phyloP scores from a whole-genome alignment of 2,888 invertebrate species.

The Harpagoxenus sublaevis region DNA sequence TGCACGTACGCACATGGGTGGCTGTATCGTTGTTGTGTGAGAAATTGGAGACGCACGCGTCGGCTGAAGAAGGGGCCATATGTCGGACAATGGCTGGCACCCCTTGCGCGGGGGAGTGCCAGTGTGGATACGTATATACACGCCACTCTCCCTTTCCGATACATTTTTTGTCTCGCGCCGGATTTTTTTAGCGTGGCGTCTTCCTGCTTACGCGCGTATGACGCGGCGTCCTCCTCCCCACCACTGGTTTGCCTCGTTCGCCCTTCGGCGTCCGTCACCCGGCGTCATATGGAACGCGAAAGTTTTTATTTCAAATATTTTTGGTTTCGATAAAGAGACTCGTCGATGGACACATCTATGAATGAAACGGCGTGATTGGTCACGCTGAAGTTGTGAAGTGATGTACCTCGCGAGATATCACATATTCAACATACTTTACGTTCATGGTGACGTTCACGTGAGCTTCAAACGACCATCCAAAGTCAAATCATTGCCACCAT shows the following conservation, averaged over 20 bases:
- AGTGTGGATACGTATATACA: slow-evolving; percentile 58
- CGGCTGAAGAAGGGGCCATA: slow-evolving; percentile 80
- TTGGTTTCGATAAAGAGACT: slow-evolving; percentile 40
- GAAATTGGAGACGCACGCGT: slow-evolving; percentile 72
- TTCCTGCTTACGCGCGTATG: slow-evolving; percentile 68
- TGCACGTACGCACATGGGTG: slow-evolving; percentile 62
- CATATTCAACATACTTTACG: background rate
- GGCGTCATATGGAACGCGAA: slow-evolving; percentile 37
- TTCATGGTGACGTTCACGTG: too few relatives aligned
- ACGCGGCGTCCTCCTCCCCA: slow-evolving; percentile 15
- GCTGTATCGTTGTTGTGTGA: slow-evolving; percentile 67
- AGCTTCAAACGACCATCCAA: too few relatives aligned
- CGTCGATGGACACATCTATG: slow-evolving; percentile 39
- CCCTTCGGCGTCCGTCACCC: slow-evolving; percentile 44
- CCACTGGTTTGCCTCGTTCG: slow-evolving; percentile 15
- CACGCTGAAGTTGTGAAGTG: slow-evolving; percentile 15
- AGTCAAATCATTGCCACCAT: too few relatives aligned
- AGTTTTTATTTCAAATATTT: slow-evolving; percentile 51
- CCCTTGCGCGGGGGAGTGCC: slow-evolving; percentile 79
- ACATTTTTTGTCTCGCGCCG: slow-evolving; percentile 61
- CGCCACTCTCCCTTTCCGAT: slow-evolving; percentile 75
- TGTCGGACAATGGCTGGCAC: slow-evolving; percentile 80
- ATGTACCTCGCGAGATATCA: background rate
- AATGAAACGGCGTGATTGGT: slow-evolving; percentile 34
- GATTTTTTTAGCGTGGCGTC: slow-evolving; percentile 69